A percentile compares a stretch with the other conserved stretches of the same genome.
These are phyloP conservation scores for Gryllus bimaculatus DNA, from an alignment of 1,140 invertebrate species.

Conservation along the genomic window DNA sequence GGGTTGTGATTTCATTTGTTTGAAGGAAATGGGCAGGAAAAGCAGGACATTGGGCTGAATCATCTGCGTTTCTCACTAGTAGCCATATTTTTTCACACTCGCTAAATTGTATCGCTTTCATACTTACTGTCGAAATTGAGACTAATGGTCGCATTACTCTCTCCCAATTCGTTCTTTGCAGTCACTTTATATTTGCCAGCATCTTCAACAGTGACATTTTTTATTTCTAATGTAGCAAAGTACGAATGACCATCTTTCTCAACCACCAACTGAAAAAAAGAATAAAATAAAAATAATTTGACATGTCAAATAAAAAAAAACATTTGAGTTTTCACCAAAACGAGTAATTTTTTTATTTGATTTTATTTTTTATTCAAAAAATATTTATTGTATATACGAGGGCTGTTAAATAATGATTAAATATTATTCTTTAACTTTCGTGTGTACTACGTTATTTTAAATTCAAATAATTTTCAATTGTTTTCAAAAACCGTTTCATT, in stretches of 20 bases:
- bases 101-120: background rate
- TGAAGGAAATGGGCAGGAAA: background rate
- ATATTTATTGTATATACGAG: too few species aligned
- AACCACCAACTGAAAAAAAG: constrained; percentile 59
- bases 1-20: background rate
- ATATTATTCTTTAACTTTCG: too few species aligned
- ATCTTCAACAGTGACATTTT: constrained; percentile 91
- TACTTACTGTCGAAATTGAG: constrained; percentile 96
- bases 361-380: too few species aligned
- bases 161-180: constrained; percentile 91
- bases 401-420: too few species aligned
- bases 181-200: constrained; percentile 95
- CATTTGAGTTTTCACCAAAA: too few species aligned
- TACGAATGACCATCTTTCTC: constrained; percentile 88
- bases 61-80: background rate
- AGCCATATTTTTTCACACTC: background rate
- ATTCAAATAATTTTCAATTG: too few species aligned
- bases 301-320: too few species aligned
- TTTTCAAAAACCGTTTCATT: too few species aligned
- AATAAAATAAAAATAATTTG: too few species aligned
- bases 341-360: too few species aligned
- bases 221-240: constrained; percentile 83
- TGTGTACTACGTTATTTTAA: too few species aligned
- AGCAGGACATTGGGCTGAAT: background rate
- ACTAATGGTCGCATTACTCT: constrained; percentile 92